Evolutionary conservation across 2,797 vertebrate genomes (phyloP), one percentile per base, ranked within the genome.

Genomic region (Meda fulgida): DNA sequence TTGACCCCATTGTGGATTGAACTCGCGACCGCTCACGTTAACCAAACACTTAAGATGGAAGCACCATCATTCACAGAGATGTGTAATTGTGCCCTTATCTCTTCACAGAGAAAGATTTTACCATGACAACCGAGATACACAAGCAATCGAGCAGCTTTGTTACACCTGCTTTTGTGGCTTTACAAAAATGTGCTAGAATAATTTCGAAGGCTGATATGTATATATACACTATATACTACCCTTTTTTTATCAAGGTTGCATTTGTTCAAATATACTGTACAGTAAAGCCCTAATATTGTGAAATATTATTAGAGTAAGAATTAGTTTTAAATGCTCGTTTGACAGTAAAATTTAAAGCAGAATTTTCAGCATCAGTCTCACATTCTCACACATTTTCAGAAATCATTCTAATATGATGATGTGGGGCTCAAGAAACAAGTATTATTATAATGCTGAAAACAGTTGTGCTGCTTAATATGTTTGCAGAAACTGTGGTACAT

Each of bases 41-140:
- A 73, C 36, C 46, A 85, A 72, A 85, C 78, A 85, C 78, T 79
- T 85, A 80, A 46, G 40, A n/a, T 48, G 67, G 38, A 85, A 51
- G 67, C 77, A 19, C 40, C 72, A 55, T 84, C 82, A 31, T n/a
- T 81, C 51, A 67, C 3, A 4, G 73, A 78, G 73, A 78, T 3
- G n/a, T 77, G 73, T 55, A 69, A 77, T 53, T 51, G 58, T 75
- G 31, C 60, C 34, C 34, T 78, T 75, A 66, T 83, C 40, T 83
- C 16, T 13, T 11, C 3, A 8, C 58, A 38, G 31, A 34, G 31
- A 63, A 75, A 43, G 75, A 38, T 77, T 63, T 76, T 66, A 77
- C 60, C 71, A 77, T 83, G 81, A 53, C 72, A 66, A 83, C 81
- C 19, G 7, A 40, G 63, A 46, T 67, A 29, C 71, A 53, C 6